Conservation (phyloP, 53 echinoderm and acorn worm species). For the Arbacia lixula region DNA sequence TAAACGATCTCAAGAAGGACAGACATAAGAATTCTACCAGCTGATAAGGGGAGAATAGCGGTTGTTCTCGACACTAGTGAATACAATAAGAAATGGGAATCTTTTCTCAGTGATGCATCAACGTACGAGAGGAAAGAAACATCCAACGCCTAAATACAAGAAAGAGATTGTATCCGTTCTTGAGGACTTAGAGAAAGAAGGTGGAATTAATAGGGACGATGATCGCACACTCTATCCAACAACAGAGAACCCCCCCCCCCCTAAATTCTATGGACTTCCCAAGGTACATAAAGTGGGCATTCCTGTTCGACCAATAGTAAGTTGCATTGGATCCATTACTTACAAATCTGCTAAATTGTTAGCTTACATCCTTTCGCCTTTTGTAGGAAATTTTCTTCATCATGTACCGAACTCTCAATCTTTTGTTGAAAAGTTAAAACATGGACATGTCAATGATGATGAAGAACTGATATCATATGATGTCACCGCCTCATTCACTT, state of each 20-base stretch:
- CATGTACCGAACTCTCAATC: slow-evolving; percentile 4
- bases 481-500: slow-evolving; percentile 56
- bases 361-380: slow-evolving; percentile 15
- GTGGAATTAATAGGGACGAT: neutral
- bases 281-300: neutral
- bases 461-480: slow-evolving; percentile 64
- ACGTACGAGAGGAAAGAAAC: slow-evolving; percentile 1
- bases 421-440: slow-evolving; percentile 37
- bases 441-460: slow-evolving; percentile 50
- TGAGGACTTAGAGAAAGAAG: slow-evolving; percentile 14
- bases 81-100: neutral
- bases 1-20: neutral
- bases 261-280: slow-evolving; percentile 1
- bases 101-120: neutral
- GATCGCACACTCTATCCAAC: neutral
- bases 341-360: slow-evolving; percentile 43
- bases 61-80: neutral
- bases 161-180: slow-evolving; percentile 15
- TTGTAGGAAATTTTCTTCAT: neutral
- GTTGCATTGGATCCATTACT: slow-evolving; percentile 26
- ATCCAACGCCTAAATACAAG: slow-evolving; percentile 12
- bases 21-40: slow-evolving; percentile 15
- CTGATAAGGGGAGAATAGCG: slow-evolving; percentile 4
- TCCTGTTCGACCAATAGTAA: slow-evolving; percentile 25
- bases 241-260: neutral